Evolutionary conservation across 1,140 invertebrate genomes (phyloP).

Genomic region (Heliconius nattereri): DNA sequence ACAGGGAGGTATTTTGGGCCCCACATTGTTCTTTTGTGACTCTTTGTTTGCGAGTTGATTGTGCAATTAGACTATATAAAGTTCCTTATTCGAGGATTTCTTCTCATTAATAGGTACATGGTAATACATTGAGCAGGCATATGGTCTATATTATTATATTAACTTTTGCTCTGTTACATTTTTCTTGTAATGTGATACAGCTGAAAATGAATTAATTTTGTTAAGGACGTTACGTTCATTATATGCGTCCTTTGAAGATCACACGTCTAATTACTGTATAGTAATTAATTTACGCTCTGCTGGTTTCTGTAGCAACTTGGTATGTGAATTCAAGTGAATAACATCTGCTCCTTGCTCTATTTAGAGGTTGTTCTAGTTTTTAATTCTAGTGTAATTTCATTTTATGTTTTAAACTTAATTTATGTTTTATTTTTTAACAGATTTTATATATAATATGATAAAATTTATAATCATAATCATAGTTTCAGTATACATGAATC

Average conservation of each 20-base stretch:
- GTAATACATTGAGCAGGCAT: not conserved
- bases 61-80: conserved; percentile 29
- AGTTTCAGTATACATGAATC: not conserved
- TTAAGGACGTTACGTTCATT: conserved; percentile 48
- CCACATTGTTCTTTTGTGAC: conserved; percentile 48
- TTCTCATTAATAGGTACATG: not conserved
- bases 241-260: conserved; percentile 61
- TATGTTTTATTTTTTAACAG: not conserved
- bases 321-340: conserved; percentile 60
- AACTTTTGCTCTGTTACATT: conserved; percentile 23
- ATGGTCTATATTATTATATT: conserved; percentile 3
- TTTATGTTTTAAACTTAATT: not conserved
- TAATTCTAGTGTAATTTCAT: not conserved
- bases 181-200: conserved; percentile 20
- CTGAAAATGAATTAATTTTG: conserved; percentile 39
- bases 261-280: conserved; percentile 63
- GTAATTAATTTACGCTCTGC: conserved; percentile 59
- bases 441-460: not conserved
- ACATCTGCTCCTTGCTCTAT: conserved; percentile 45
- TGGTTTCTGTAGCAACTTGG: conserved; percentile 49
- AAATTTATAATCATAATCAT: conserved; percentile 2
- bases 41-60: conserved; percentile 39
- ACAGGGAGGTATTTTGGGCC: conserved; percentile 57
- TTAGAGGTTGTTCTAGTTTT: conserved; percentile 40
- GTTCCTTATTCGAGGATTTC: not conserved